phyloP scores from a whole-genome alignment of 2,113 vertebrate species.

The Phainopepla nitens region DNA sequence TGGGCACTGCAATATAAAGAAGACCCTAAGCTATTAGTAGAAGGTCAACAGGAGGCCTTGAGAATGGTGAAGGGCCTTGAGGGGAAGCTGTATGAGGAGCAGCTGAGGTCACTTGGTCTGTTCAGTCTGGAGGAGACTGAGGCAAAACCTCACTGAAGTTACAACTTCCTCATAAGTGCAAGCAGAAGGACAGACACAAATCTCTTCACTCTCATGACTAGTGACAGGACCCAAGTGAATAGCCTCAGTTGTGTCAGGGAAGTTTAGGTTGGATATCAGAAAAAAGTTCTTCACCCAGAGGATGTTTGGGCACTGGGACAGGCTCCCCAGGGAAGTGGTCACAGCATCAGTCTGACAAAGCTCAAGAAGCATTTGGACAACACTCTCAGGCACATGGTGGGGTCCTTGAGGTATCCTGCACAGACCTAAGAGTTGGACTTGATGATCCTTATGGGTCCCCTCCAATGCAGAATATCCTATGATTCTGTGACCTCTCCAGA shows the following conservation, averaged over 20 bases:
- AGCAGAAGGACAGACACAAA: not conserved
- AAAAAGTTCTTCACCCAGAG: not conserved
- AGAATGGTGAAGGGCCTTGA: not conserved
- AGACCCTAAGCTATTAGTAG: not conserved
- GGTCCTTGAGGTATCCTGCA: not conserved
- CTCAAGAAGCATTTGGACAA: not conserved
- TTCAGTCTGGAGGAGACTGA: not conserved
- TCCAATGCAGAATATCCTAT: not conserved
- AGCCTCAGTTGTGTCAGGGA: not conserved
- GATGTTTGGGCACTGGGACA: not conserved
- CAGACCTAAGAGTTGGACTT: not conserved
- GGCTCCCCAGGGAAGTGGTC: not conserved
- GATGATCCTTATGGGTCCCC: not conserved
- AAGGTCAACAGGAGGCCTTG: not conserved
- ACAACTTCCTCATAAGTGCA: not conserved
- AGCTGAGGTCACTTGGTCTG: not conserved
- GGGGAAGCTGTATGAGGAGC: rapidly evolving
- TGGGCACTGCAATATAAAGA: not conserved
- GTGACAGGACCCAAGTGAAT: not conserved
- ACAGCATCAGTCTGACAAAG: not conserved
- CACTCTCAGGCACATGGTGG: not conserved
- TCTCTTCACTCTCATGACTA: not conserved
- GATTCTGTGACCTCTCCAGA: not conserved
- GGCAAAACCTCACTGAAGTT: not conserved
- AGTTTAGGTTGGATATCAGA: not conserved